phyloP scores from a whole-genome alignment of 1,140 invertebrate species.

The Sarcophaga bullata region DNA sequence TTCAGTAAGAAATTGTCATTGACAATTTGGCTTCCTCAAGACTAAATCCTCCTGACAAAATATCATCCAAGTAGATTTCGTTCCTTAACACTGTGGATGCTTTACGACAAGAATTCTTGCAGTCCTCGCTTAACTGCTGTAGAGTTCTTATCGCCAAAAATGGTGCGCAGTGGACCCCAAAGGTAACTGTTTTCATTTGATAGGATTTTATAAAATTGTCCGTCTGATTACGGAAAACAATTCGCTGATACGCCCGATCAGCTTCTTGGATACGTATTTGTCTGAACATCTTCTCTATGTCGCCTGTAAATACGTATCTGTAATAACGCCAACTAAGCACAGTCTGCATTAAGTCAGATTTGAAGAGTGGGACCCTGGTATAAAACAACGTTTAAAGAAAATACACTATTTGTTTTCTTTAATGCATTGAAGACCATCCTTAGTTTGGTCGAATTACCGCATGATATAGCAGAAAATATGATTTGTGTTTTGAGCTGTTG shows the following conservation, averaged over 20 bases:
- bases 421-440: neutral
- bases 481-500: neutral
- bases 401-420: neutral
- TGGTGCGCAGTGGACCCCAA: slow-evolving; percentile 16
- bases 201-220: neutral
- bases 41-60: slow-evolving; percentile 4
- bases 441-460: neutral
- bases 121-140: neutral
- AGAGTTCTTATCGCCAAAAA: slow-evolving; percentile 27
- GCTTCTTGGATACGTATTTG: too few relatives aligned
- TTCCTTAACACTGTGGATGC: slow-evolving; percentile 13
- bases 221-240: too few relatives aligned
- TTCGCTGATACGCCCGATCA: too few relatives aligned
- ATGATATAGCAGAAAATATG: slow-evolving; percentile 1
- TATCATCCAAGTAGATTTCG: slow-evolving; percentile 31
- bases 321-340: neutral
- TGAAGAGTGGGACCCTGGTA: neutral
- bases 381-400: neutral
- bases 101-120: neutral
- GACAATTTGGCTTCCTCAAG: neutral
- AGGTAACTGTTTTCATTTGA: slow-evolving; percentile 32
- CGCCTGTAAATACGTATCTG: slow-evolving; percentile 9
- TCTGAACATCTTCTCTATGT: too few relatives aligned
- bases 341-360: neutral
- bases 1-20: neutral